Evolutionary conservation across 2,797 vertebrate genomes (phyloP).

Genomic region (Enteromius paludinosus): DNA sequence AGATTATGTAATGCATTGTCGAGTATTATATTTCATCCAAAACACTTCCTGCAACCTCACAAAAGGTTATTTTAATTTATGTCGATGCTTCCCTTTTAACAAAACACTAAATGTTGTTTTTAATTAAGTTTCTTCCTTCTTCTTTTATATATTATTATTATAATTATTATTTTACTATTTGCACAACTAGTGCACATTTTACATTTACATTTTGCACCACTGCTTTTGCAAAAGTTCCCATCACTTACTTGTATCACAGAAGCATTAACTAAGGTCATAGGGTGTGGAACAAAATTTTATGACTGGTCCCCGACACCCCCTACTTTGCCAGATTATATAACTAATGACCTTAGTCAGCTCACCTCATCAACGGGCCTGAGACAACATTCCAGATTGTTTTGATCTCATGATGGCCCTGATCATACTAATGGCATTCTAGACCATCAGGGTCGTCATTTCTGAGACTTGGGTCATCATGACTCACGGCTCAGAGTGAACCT

Average conservation of each 20-base stretch:
- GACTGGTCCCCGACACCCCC: not conserved
- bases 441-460: not conserved
- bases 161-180: not conserved
- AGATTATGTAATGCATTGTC: not conserved
- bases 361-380: not conserved
- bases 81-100: not conserved
- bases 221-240: not conserved
- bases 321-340: not conserved
- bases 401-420: not conserved
- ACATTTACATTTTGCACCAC: not conserved
- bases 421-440: conserved; percentile 1
- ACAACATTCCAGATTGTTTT: not conserved
- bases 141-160: not conserved
- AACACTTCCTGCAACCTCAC: not conserved
- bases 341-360: not conserved
- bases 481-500: not conserved
- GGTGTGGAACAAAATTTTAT: not conserved
- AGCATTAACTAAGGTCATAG: not conserved
- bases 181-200: not conserved
- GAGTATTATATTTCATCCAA: not conserved
- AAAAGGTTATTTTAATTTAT: not conserved
- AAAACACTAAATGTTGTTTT: not conserved
- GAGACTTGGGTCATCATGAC: not conserved
- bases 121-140: not conserved
- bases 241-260: not conserved